Evolutionary conservation across 1,140 invertebrate species (phyloP), one percentile per base, ranked within the genome.

Genomic region (Vanessa atalanta): DNA sequence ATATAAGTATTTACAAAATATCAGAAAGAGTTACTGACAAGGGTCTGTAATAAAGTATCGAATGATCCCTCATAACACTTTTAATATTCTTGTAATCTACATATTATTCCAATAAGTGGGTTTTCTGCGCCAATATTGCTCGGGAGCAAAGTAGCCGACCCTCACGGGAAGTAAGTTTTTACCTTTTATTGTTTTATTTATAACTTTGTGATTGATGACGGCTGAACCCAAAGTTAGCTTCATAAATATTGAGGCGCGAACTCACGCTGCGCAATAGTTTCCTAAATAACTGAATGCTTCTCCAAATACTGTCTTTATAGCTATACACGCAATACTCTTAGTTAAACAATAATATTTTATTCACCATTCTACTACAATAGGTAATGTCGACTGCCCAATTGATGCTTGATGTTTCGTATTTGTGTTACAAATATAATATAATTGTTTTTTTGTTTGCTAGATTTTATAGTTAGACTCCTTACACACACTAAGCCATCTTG

Each of bases 131-230:
- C 89, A 89, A 90, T 91, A 91, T 91, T 83, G 88, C 76, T 75
- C 70, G 81, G 78, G 77, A 88, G 85, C 83, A 73, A 79, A 88
- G 84, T 83, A 74, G 80, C 82, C 82, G 79, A 87, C 89, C 88
- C 89, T 87, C 81, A 70, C 72, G 81, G 77, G 80, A 81, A 79
- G 77, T 72, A 76, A 79, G 81, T 83, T 86, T 91, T 88, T 89
- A 92, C 87, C 88, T 91, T 91, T 92, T 91, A 91, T 92, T 92
- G 88, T 91, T 92, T 91, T 92, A 92, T 92, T 92, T 92, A 92
- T 92, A 92, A 92, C 88, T 92, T 92, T 88, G 88, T 92, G 90
- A 92, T 92, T 92, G 90, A 92, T 92, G 90, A 90, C 82, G 89
- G 88, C 84, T 81, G 83, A 83, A 81, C 72, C 78, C 79, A 78